Base-by-base conservation (phyloP, 2,888 invertebrate genomes). In the Caenorhabditis zanzibari region DNA sequence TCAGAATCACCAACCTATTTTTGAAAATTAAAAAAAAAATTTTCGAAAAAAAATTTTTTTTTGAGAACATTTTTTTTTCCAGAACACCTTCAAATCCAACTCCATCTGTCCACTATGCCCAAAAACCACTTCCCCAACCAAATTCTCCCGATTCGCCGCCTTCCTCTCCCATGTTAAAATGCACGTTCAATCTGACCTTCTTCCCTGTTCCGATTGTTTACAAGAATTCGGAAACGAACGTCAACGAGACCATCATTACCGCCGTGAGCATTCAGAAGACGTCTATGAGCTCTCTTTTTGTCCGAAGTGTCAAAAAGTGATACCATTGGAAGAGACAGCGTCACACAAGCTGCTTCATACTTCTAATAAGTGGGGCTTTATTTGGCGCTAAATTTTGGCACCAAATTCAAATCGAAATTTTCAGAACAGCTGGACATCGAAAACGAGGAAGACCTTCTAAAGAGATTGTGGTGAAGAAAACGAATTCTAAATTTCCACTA, bases 81-180 rank as follows among this genome's bases (percentile, higher is more conserved):
- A 83, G 83, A 61, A 59, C 12, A 69, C 74, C 22, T 76, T 87
- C 44, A 47, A n/a, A 0, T 24, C 69, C 44, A 68, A 71, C 38
- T 73, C 66, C 5, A n/a, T 19, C 3, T 86, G 86, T 52, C 63
- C 26, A 10, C 63, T 86, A 28, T 86, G 86, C 24, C 69, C 76
- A 9, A 52, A 80, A 56, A 61, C 69, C 5, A 28, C 32, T 5
- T 24, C 14, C 24, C 71, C 49, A 10, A 54, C 73, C 19, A 32
- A 58, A 9, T 86, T 85, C 58, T 47, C 66, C 44, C 64, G 87
- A 9, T 87, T 71, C 26, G 24, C 61, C 9, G 84, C 81, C 12
- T 85, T 64, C 32, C 47, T 73, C 12, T 81, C 82, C 12, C 88
- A 88, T 81, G 7, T 88, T 24, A 85, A 77, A 49, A 61, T 76